phyloP scores from a whole-genome alignment of 2,113 vertebrate species.

The Serranochromis macrocephalus region DNA sequence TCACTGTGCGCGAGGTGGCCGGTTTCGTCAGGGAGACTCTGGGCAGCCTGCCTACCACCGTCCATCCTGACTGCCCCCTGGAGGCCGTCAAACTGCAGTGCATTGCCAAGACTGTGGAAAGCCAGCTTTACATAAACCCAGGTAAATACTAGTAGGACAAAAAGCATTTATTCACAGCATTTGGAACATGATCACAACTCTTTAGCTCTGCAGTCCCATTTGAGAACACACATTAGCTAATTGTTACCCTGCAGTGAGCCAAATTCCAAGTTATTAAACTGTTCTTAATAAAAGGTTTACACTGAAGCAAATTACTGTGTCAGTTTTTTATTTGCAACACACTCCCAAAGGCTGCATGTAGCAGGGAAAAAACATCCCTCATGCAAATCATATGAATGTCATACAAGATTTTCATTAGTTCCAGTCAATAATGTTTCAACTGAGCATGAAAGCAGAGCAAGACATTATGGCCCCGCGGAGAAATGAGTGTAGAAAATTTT shows the following conservation, averaged over 20 bases:
- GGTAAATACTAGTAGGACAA: slow-evolving; percentile 64
- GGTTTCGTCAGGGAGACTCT: slow-evolving; percentile 90
- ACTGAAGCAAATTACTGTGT: neutral
- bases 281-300: slow-evolving; percentile 11
- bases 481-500: neutral
- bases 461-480: neutral
- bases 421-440: neutral
- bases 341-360: neutral
- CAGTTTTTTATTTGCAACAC: neutral
- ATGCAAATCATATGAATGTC: neutral
- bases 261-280: neutral
- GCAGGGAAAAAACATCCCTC: neutral
- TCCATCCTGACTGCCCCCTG: slow-evolving; percentile 85
- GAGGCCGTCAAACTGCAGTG: slow-evolving; percentile 94
- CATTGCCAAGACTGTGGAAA: slow-evolving; percentile 92
- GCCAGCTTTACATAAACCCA: slow-evolving; percentile 90
- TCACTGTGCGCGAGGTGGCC: slow-evolving; percentile 91
- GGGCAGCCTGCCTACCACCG: slow-evolving; percentile 81
- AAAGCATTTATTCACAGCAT: neutral
- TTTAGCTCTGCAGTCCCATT: neutral
- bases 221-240: slow-evolving; percentile 5
- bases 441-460: neutral
- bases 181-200: neutral
- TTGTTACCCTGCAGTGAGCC: neutral
- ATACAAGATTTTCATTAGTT: neutral